Base-by-base conservation (phyloP, 2,113 vertebrate genomes). In the Eclectus roratus region DNA sequence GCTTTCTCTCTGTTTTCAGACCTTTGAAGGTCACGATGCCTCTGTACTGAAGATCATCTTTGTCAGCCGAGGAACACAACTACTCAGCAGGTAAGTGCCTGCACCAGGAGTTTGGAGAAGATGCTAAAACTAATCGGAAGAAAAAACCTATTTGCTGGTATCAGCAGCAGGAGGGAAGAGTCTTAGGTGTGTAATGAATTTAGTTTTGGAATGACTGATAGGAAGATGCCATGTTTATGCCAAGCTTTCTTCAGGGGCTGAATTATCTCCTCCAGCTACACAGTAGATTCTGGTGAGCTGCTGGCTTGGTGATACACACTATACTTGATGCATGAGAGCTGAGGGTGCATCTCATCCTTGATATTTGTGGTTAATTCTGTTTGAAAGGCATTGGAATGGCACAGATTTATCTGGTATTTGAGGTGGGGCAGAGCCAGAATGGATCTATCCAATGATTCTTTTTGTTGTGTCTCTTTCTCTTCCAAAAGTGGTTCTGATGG, bases 1-100 rank as follows among this genome's bases (percentile, higher is more conserved):
- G 5, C 29, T 52, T 43, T 24, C 63, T 17, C 12, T 44, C 11
- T 82, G 6, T 37, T 33, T 80, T 64, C 94, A 99, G 99, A 99
- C 99, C 2, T 99, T 99, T n/a, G 99, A 99, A 95, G 99, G 99
- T 8, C 99, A 99, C 0, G 99, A 99, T 14, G 98, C 99, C 4
- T 99, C 99, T 0, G 99, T 99, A n/a, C 96, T 99, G 96, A 99
- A 99, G 97, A 97, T 99, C 33, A 94, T 99, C 92, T 99, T 99
- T 37, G 98, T 99, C 63, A 99, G 99, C 94, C 96, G 98, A 27
- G 99, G 99, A 35, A 98, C 99, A 14, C 99, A 99, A 81, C 97
- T 99, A 87, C 98, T 99, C 39, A 99, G 98, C 78, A 98, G 99
- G 99, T 99, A 94, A 25, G 68, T 19, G 20, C 50, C 69, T 56